Evolutionary conservation across 2,113 vertebrate genomes (phyloP).

Genomic region (Lamprotornis superbus): DNA sequence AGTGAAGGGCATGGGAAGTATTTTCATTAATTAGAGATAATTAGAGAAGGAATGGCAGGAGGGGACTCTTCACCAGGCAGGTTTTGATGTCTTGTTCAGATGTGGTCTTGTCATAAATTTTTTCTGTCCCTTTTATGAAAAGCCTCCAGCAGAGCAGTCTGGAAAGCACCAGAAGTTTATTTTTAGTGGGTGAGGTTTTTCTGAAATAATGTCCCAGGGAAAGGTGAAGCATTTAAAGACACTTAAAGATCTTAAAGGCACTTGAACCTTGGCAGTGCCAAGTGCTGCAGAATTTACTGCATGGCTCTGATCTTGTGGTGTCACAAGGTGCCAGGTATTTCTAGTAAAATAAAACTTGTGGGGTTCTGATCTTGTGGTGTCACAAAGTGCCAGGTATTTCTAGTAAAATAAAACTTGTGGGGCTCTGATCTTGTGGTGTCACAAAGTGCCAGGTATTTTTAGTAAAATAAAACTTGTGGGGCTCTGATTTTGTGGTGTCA

Average conservation of each 20-base stretch:
- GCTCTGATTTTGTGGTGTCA: background rate
- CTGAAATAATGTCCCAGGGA: background rate
- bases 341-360: background rate
- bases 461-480: too few relatives aligned
- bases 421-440: too few relatives aligned
- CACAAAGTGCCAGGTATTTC: too few relatives aligned
- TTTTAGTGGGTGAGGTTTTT: background rate
- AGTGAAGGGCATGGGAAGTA: background rate
- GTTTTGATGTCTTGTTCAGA: background rate
- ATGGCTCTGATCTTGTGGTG: background rate
- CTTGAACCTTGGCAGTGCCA: background rate
- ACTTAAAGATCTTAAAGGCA: background rate
- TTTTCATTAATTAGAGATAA: background rate
- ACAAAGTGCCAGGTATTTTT: too few relatives aligned
- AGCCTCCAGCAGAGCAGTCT: background rate
- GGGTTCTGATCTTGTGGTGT: too few relatives aligned
- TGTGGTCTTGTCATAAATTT: background rate
- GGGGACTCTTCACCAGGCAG: background rate
- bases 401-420: too few relatives aligned
- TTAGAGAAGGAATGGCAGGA: background rate
- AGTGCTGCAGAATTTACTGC: background rate
- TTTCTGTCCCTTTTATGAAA: background rate
- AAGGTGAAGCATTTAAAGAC: background rate
- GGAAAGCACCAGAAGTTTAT: background rate
- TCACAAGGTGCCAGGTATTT: background rate